Evolutionary conservation across 53 echinoderm and acorn worm species (phyloP), one percentile per base, ranked within the genome.

Genomic region (Henricia sp.): DNA sequence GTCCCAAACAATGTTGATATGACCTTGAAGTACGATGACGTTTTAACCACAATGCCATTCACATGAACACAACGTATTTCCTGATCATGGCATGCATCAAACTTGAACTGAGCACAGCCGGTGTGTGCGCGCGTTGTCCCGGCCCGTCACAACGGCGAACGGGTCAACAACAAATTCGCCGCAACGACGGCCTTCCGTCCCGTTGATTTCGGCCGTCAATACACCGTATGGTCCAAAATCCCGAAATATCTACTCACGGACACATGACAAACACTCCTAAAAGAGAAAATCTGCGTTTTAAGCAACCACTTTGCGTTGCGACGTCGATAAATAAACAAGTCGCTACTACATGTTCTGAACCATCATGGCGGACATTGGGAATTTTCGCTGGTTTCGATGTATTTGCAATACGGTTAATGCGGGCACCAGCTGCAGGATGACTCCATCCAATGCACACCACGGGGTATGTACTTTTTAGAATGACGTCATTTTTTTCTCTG

Each of bases 241-340:
- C 11, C 11, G 48, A 63, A 21, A 52, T 62, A 28, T 40, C 34
- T 26, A 80, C 63, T 80, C 64, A 80, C 64, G 38, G 32, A 64
- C 44, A 64, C 80, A 80, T 80, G 80, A 64, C 64, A 80, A 80
- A n/a, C n/a, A n/a, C n/a, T 46, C 23, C 32, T 10, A 63, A 50
- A 62, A 8, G 43, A 5, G 63, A 43, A 50, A 6, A 80, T 63
- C 64, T 30, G 9, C 11, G 33, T 13, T 52, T 80, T 34, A 58
- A 80, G 38, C 80, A 80, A 80, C 80, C 80, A 80, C 80, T 80
- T 63, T 46, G 64, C 80, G 29, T 50, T 34, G 48, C 39, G 34
- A 64, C 80, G 64, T 63, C 80, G 58, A 80, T 64, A 80, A 80
- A 80, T 80, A 80, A 80, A 80, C 80, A 80, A 80, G 62, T n/a